Conservation (phyloP, 1,140 invertebrate genomes). For the Drosophila santomea region DNA sequence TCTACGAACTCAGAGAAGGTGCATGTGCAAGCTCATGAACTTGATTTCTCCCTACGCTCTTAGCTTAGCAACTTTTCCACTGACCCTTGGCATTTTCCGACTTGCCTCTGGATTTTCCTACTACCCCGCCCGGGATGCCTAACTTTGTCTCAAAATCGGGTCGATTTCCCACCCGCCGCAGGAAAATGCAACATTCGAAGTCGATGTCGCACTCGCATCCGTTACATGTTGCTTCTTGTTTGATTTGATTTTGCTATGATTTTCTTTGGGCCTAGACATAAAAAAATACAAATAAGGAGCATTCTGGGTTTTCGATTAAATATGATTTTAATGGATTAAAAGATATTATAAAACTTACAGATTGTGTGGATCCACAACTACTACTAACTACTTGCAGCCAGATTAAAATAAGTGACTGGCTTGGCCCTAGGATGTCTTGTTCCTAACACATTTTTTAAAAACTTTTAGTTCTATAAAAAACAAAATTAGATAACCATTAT, state of each 20-base stretch:
- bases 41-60: too few relatives aligned
- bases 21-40: too few relatives aligned
- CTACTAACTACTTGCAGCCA: too few relatives aligned
- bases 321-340: background rate
- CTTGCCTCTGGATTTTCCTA: background rate
- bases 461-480: too few relatives aligned
- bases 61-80: background rate
- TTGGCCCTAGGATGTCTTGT: too few relatives aligned
- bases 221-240: slow-evolving; percentile 24
- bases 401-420: too few relatives aligned
- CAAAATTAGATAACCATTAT: too few relatives aligned
- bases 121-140: background rate
- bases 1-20: too few relatives aligned
- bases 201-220: slow-evolving; percentile 37
- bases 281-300: background rate
- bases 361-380: too few relatives aligned
- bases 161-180: too few relatives aligned
- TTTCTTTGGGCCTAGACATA: slow-evolving; percentile 23
- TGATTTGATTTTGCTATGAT: slow-evolving; percentile 24
- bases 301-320: background rate
- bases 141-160: too few relatives aligned
- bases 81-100: background rate
- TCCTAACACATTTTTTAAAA: too few relatives aligned
- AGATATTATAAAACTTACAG: background rate
- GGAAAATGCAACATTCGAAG: slow-evolving; percentile 25